Conservation (phyloP, 1,140 invertebrate species). For the Zeugodacus cucurbitae region DNA sequence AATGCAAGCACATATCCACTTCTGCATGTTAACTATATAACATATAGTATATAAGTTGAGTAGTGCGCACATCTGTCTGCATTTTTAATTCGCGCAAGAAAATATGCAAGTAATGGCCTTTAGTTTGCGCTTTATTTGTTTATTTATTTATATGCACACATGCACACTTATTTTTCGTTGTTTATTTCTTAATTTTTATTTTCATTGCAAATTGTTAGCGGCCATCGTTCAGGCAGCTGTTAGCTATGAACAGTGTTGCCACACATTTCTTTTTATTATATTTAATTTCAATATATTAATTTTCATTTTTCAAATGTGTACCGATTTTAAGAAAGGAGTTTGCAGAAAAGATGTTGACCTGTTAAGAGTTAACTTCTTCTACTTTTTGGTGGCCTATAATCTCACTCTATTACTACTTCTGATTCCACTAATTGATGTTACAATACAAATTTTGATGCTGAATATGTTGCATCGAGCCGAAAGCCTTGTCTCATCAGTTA, state of each 20-base stretch:
- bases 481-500: too few species aligned
- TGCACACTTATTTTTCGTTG: neutral
- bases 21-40: neutral
- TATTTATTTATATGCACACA: neutral
- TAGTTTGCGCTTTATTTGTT: neutral
- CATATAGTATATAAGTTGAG: neutral
- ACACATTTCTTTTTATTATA: neutral
- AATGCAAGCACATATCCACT: neutral
- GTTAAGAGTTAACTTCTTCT: too few species aligned
- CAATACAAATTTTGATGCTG: too few species aligned
- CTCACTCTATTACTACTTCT: too few species aligned
- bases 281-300: too few species aligned
- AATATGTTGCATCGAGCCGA: too few species aligned
- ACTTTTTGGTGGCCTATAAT: too few species aligned
- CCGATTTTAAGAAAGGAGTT: too few species aligned
- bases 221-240: neutral
- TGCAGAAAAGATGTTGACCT: too few species aligned
- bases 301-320: too few species aligned
- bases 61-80: slow-evolving; percentile 1
- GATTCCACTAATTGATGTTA: too few species aligned
- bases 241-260: neutral
- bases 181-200: neutral
- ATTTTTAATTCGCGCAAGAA: slow-evolving; percentile 23
- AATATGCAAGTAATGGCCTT: neutral
- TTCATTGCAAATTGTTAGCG: neutral